A percentile compares a stretch with the other conserved stretches of the same genome.
These are phyloP conservation scores for Thaumetopoea pityocampa DNA, from an alignment of 1,140 invertebrate species.

Conservation along the genomic window DNA sequence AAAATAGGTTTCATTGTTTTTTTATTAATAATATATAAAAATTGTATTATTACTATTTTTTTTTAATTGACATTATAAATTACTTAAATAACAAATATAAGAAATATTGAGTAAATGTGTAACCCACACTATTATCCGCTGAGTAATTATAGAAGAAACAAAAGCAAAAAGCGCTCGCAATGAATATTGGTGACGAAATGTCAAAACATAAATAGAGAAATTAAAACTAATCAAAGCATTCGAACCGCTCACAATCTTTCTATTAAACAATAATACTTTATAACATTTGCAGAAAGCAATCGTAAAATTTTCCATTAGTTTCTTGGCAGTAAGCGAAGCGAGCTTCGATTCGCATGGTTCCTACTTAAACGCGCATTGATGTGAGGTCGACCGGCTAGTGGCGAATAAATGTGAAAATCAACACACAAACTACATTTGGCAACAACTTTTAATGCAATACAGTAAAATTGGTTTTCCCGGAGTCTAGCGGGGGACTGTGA, in stretches of 20 bases:
- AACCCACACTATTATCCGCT: too few relatives aligned
- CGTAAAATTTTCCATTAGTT: conserved; percentile 7
- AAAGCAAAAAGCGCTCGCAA: too few relatives aligned
- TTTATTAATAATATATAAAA: too few relatives aligned
- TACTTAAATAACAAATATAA: too few relatives aligned
- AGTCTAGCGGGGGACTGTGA: conserved; percentile 38
- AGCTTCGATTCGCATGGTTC: conserved; percentile 10
- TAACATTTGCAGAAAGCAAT: background rate
- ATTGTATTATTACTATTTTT: too few relatives aligned
- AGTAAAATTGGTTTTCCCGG: conserved; percentile 64
- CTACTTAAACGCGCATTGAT: conserved; percentile 12
- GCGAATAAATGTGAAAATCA: conserved; percentile 35
- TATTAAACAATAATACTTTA: background rate
- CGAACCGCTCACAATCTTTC: background rate
- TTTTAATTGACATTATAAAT: too few relatives aligned
- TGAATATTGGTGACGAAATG: too few relatives aligned
- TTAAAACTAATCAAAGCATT: too few relatives aligned
- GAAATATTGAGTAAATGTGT: too few relatives aligned
- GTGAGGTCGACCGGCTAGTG: conserved; percentile 11
- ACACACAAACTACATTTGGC: conserved; percentile 58
- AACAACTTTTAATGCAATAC: conserved; percentile 51
- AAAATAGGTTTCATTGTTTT: too few relatives aligned
- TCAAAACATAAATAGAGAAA: too few relatives aligned
- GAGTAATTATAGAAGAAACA: too few relatives aligned
- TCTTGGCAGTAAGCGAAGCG: conserved; percentile 6